Evolutionary conservation across 2,113 vertebrate genomes (phyloP).

Genomic region (Aleadryas rufinucha): DNA sequence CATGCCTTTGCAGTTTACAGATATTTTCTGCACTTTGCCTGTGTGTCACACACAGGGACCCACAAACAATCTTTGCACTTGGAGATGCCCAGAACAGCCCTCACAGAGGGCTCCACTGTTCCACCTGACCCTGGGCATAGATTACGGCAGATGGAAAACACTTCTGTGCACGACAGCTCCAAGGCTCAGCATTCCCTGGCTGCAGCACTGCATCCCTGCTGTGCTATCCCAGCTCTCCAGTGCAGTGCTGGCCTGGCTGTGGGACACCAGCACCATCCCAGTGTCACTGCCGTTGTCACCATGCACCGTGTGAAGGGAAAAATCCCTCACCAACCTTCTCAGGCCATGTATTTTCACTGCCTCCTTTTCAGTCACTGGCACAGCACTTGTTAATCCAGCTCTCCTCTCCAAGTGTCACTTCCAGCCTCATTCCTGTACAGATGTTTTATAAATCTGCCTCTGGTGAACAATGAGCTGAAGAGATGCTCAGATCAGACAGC

Average conservation of each 20-base stretch:
- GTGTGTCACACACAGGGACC: background rate
- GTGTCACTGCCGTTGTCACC: fast-evolving
- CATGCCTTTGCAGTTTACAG: background rate
- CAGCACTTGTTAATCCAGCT: background rate
- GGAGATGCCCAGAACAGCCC: background rate
- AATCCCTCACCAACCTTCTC: background rate
- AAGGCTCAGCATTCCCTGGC: background rate
- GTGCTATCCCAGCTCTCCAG: background rate
- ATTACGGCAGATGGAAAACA: background rate
- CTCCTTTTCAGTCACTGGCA: background rate
- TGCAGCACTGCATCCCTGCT: background rate
- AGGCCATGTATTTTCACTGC: background rate
- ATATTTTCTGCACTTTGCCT: background rate
- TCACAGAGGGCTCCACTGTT: background rate
- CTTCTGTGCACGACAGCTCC: background rate
- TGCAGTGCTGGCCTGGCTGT: background rate
- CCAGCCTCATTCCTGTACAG: background rate
- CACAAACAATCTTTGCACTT: background rate
- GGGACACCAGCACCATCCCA: background rate
- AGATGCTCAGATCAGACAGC: background rate
- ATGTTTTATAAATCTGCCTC: background rate
- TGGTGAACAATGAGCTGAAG: background rate
- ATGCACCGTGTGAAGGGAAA: fast-evolving
- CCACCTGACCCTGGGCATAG: background rate
- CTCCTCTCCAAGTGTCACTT: background rate